A percentile compares a stretch with the other conserved stretches of the same genome.
Evolutionary conservation across 2,888 invertebrate genomes (phyloP).

Genomic region (Adelognathus sp.): DNA sequence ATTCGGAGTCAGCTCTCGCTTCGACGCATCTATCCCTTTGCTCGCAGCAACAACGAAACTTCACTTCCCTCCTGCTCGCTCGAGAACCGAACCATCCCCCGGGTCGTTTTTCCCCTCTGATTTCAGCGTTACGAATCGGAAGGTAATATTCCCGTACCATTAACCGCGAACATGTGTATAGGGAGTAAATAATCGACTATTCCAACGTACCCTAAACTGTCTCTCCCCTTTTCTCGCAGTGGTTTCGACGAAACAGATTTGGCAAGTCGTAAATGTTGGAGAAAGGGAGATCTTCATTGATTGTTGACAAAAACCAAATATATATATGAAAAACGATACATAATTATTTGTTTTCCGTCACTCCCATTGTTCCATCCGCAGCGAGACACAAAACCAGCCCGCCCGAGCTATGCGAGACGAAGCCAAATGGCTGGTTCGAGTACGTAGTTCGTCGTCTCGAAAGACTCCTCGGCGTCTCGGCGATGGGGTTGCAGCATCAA

Average conservation of each 20-base stretch:
- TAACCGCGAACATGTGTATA: constrained; percentile 73
- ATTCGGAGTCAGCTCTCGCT: constrained; percentile 41
- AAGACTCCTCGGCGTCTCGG: constrained; percentile 5
- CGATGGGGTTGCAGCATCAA: background rate
- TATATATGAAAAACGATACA: no score
- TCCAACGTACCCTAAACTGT: constrained; percentile 36
- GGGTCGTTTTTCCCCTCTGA: constrained; percentile 6
- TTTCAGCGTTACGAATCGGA: constrained; percentile 57
- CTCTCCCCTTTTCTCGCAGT: constrained; percentile 19
- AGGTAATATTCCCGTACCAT: constrained; percentile 75
- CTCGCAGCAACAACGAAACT: background rate
- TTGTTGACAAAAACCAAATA: no score
- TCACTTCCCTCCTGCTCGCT: background rate
- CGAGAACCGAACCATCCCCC: constrained; percentile 4
- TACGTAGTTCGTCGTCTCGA: constrained; percentile 15
- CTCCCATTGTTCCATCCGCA: background rate
- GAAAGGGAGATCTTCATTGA: no score
- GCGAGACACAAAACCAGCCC: background rate
- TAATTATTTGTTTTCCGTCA: no score
- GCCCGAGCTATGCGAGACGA: background rate
- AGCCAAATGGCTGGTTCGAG: background rate
- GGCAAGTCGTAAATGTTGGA: background rate
- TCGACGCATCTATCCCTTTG: constrained; percentile 18
- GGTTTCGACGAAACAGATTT: constrained; percentile 39
- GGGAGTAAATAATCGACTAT: constrained; percentile 57